Base-by-base conservation (phyloP, 64 coral and sea anemone species). In the Montipora cactus region DNA sequence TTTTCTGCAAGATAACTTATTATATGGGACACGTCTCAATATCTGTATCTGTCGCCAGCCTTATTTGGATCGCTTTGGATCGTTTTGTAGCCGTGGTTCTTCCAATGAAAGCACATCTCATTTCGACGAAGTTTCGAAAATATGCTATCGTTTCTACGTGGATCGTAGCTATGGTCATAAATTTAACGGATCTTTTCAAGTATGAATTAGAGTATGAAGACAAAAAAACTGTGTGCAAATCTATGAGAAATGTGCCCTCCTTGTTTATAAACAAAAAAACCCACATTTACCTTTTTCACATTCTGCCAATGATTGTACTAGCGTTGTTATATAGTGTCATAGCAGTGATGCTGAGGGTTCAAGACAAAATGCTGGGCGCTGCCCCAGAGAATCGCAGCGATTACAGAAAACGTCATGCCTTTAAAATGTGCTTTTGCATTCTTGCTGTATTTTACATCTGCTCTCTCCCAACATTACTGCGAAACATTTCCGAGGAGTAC, bases 41-140 rank as follows among this genome's bases (percentile, higher is more conserved):
- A 12, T 45, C 79, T 1, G 93, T 90, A 0, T 90, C 79, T 1
- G 86, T 90, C 0, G 52, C 61, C n/a, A 90, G 79, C 77, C n/a
- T 90, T 28, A 18, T 94, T 15, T 83, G 78, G 21, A 76, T 84
- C 16, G 67, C 93, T 12, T 45, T 52, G 2, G 93, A 94, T 52
- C 78, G 93, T 3, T 90, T 94, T 53, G 72, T 69, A 2, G 93
- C 93, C 0, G 59, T 94, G 13, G 79, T 83, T 10, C 81, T 83
- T 12, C 93, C 93, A 53, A 23, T 67, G 15, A 90, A 52, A 70
- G 55, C 59, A 7, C 44, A 58, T 45, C 7, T 51, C 3, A 75
- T 59, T 45, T 75, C 81, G 5, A 9, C 12, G 15, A 49, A 25
- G 18, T 76, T 52, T 14, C 49, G 79, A 8, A 64, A 14, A 7